phyloP scores from a whole-genome alignment of 2,797 vertebrate genomes.

The Semotilus atromaculatus region DNA sequence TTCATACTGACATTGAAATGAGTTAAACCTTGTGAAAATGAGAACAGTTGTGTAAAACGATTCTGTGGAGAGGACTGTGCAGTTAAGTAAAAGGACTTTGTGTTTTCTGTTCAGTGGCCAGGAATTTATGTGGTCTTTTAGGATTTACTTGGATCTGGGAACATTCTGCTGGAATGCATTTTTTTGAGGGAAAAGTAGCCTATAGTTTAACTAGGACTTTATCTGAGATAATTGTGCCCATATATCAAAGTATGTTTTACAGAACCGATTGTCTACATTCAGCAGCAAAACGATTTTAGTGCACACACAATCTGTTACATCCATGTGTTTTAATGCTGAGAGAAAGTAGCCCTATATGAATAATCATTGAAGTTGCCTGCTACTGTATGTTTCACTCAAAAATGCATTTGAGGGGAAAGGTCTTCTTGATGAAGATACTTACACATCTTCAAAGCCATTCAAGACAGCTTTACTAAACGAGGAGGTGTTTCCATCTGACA shows the following conservation, averaged over 20 bases:
- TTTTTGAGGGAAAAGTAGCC: conserved; percentile 21
- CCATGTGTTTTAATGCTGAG: neutral
- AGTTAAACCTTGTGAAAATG: neutral
- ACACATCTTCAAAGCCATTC: conserved; percentile 38
- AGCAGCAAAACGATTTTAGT: neutral
- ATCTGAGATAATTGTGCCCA: conserved; percentile 3
- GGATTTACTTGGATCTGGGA: conserved; percentile 60
- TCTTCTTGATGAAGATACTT: conserved; percentile 27
- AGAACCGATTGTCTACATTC: neutral
- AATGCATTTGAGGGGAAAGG: conserved; percentile 32
- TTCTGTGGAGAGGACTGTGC: conserved; percentile 3
- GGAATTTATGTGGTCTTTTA: conserved; percentile 72
- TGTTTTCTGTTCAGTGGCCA: conserved; percentile 65
- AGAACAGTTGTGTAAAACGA: conserved; percentile 47
- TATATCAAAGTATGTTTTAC: neutral
- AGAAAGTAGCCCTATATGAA: neutral
- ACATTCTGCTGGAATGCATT: conserved; percentile 60
- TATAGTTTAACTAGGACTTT: conserved; percentile 8
- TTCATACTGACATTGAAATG: conserved; percentile 9
- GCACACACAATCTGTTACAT: neutral
- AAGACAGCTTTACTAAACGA: conserved; percentile 44
- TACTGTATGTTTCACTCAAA: conserved; percentile 18
- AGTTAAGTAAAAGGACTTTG: conserved; percentile 56
- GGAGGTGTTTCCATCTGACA: conserved; percentile 55
- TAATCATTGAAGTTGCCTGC: neutral